Evolutionary conservation across 2,888 invertebrate species (phyloP).

Genomic region (Drosophila macrospina): DNA sequence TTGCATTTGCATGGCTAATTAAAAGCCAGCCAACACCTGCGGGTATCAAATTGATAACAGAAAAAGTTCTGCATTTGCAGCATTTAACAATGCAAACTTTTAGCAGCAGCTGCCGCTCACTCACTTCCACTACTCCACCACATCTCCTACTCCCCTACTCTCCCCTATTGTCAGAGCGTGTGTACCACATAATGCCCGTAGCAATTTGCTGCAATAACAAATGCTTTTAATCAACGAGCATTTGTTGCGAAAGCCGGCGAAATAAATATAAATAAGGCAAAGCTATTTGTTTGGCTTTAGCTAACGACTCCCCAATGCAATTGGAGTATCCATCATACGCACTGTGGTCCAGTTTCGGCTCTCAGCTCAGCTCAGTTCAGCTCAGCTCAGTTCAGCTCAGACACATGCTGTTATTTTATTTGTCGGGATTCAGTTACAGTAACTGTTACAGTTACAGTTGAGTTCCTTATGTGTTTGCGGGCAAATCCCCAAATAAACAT

Average conservation of each 20-base stretch:
- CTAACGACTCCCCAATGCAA: constrained; percentile 67
- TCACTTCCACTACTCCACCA: constrained; percentile 5
- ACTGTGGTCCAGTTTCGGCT: constrained; percentile 40
- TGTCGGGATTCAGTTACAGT: background rate
- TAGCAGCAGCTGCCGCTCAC: background rate
- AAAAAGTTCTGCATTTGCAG: constrained; percentile 28
- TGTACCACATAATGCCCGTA: constrained; percentile 22
- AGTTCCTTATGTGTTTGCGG: constrained; percentile 27
- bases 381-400: background rate
- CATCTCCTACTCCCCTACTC: no score
- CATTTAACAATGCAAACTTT: constrained; percentile 23
- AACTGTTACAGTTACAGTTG: background rate
- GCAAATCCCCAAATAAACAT: constrained; percentile 68
- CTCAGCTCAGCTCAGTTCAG: background rate
- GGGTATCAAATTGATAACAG: constrained; percentile 47
- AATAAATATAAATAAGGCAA: constrained; percentile 62
- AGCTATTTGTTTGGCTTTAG: constrained; percentile 65
- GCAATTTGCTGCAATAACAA: constrained; percentile 25
- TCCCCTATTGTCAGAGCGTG: no score
- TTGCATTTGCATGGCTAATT: constrained; percentile 63
- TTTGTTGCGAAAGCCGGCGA: constrained; percentile 37
- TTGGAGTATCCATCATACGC: constrained; percentile 66
- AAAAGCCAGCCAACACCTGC: constrained; percentile 56
- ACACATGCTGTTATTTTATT: background rate
- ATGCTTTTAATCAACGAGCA: constrained; percentile 54